Conservation (phyloP, 35 echinoderm and acorn worm genomes). For the Patiria miniata region DNA sequence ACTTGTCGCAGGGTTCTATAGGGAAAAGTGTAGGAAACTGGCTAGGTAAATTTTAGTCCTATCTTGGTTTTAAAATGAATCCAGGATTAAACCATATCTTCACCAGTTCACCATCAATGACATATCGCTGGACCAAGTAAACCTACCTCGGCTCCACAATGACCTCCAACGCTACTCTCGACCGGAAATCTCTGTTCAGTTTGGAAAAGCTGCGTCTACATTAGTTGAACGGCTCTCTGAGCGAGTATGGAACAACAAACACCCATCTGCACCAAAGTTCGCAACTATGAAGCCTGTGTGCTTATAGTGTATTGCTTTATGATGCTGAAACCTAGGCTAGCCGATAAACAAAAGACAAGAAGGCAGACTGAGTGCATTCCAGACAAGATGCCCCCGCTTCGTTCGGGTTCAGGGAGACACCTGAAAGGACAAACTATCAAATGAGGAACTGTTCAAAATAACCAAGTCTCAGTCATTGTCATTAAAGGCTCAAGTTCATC, state of each 20-base stretch:
- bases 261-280: too few species aligned
- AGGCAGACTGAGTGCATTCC: constrained; percentile 1
- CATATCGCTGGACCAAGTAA: background rate
- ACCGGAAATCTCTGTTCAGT: background rate
- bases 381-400: background rate
- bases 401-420: background rate
- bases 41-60: too few species aligned
- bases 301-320: too few species aligned
- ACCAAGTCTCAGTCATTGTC: background rate
- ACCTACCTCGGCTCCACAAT: background rate
- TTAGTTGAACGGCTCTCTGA: background rate
- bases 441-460: background rate
- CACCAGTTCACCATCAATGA: too few species aligned
- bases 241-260: background rate
- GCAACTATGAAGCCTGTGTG: too few species aligned
- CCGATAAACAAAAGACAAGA: background rate
- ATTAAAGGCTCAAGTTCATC: constrained; percentile 23
- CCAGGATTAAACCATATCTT: too few species aligned
- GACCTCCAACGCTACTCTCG: background rate
- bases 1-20: too few species aligned
- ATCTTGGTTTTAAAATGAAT: too few species aligned
- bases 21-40: too few species aligned
- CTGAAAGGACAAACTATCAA: background rate
- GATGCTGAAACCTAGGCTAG: too few species aligned
- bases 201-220: background rate